A percentile compares a stretch with the other conserved stretches of the same genome.
These are phyloP conservation scores for Pyrocoelia pectoralis DNA, from an alignment of 2,888 invertebrate species.

Conservation along the genomic window DNA sequence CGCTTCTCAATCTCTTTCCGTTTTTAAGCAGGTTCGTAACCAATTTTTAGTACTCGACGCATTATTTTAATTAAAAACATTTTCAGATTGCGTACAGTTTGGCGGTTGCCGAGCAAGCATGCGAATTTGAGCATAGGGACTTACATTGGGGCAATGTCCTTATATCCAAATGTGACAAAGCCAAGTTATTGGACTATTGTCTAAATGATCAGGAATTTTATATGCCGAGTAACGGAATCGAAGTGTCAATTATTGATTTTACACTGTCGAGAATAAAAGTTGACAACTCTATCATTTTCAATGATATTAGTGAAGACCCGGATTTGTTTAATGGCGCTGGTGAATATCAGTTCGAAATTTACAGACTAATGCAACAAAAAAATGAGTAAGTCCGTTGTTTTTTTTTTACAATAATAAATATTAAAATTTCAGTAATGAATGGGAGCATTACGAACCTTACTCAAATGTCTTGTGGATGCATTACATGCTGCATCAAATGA, in stretches of 20 bases:
- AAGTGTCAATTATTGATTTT: slow-evolving; percentile 88
- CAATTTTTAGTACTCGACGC: too few relatives aligned
- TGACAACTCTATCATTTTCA: slow-evolving; percentile 70
- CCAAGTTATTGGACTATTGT: slow-evolving; percentile 62
- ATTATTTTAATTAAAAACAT: too few relatives aligned
- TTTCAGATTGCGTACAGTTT: slow-evolving; percentile 81
- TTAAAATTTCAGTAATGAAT: slow-evolving; percentile 74
- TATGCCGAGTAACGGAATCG: slow-evolving; percentile 66
- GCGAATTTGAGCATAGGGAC: slow-evolving; percentile 95
- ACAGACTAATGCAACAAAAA: slow-evolving; percentile 84
- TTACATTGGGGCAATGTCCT: slow-evolving; percentile 96
- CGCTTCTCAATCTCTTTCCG: slow-evolving; percentile 74
- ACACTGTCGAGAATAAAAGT: slow-evolving; percentile 81
- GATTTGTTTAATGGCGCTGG: slow-evolving; percentile 83
- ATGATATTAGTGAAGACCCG: slow-evolving; percentile 78
- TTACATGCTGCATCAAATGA: slow-evolving; percentile 84
- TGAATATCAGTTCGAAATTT: slow-evolving; percentile 95
- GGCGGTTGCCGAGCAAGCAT: slow-evolving; percentile 84
- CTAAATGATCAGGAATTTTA: slow-evolving; percentile 61
- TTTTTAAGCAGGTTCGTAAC: slow-evolving; percentile 79
- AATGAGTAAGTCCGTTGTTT: slow-evolving; percentile 70
- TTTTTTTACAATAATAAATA: too few relatives aligned
- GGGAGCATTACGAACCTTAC: slow-evolving; percentile 83
- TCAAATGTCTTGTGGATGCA: slow-evolving; percentile 93
- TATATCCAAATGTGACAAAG: slow-evolving; percentile 69